Evolutionary conservation across 2,888 invertebrate species (phyloP).

Genomic region (Tipula confusa): DNA sequence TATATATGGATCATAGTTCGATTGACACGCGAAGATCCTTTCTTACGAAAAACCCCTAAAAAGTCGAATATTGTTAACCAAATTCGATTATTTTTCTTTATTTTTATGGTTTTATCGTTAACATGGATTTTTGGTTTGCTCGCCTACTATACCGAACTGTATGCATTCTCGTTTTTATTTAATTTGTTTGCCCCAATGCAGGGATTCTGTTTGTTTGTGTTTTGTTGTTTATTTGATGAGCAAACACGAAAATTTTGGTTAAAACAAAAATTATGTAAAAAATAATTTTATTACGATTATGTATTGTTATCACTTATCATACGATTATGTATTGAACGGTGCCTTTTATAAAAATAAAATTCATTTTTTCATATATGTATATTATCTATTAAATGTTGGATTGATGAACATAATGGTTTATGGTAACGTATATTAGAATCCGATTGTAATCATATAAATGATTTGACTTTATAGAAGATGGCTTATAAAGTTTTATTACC

Average conservation of each 20-base stretch:
- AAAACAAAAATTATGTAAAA: too few species aligned
- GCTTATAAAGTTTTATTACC: too few species aligned
- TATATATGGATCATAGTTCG: not conserved
- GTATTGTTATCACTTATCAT: too few species aligned
- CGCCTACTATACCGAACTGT: not conserved
- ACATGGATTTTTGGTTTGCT: conserved; percentile 20
- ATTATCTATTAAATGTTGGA: too few species aligned
- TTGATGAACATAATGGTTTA: too few species aligned
- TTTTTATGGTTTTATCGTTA: not conserved
- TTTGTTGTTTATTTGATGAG: not conserved
- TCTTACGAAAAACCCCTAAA: not conserved
- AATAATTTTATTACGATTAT: too few species aligned
- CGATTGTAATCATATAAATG: too few species aligned
- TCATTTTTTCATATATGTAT: too few species aligned
- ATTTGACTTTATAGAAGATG: too few species aligned
- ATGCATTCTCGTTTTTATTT: not conserved
- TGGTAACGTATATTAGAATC: too few species aligned
- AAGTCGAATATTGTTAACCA: not conserved
- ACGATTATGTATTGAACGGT: too few species aligned
- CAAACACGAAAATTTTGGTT: not conserved
- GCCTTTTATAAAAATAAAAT: too few species aligned
- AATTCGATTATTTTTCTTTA: not conserved
- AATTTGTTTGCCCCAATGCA: not conserved
- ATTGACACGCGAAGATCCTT: not conserved
- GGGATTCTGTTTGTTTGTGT: not conserved